These are phyloP conservation scores for Xiphophorus couchianus DNA, from an alignment of 2,113 vertebrate species.

Conservation along the genomic window DNA sequence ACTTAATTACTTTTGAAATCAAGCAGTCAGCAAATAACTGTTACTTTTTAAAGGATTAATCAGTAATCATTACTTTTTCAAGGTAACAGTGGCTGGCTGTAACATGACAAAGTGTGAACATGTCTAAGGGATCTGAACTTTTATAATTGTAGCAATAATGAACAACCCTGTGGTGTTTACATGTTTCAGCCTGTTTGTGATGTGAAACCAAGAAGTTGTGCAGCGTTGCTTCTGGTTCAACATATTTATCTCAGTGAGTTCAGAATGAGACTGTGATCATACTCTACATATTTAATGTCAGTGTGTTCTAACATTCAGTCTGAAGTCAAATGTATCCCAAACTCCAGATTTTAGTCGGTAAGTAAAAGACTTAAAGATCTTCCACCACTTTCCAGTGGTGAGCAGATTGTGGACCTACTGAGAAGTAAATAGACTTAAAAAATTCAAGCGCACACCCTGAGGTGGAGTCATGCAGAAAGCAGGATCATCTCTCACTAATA, in stretches of 20 bases:
- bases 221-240: not conserved
- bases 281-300: not conserved
- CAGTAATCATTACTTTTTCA: no score
- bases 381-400: not conserved
- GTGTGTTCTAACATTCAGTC: not conserved
- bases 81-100: no score
- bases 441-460: conserved; percentile 11
- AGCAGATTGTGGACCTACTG: not conserved
- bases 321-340: no score
- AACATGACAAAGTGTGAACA: no score
- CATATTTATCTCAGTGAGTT: not conserved
- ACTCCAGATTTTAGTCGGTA: no score
- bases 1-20: no score
- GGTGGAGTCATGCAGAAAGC: conserved; percentile 6
- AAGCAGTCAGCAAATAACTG: no score
- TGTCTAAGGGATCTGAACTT: no score
- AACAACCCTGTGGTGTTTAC: no score
- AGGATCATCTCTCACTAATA: conserved; percentile 22
- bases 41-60: no score
- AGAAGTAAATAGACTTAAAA: not conserved
- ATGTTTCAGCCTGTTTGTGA: no score
- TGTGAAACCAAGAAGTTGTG: not conserved
- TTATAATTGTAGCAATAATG: no score
- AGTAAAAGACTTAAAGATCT: not conserved
- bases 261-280: not conserved